Percentiles rank a stretch among this genome's conserved stretches.
Evolutionary conservation across 2,888 invertebrate genomes (phyloP).

Genomic region (Corbicula japonica): DNA sequence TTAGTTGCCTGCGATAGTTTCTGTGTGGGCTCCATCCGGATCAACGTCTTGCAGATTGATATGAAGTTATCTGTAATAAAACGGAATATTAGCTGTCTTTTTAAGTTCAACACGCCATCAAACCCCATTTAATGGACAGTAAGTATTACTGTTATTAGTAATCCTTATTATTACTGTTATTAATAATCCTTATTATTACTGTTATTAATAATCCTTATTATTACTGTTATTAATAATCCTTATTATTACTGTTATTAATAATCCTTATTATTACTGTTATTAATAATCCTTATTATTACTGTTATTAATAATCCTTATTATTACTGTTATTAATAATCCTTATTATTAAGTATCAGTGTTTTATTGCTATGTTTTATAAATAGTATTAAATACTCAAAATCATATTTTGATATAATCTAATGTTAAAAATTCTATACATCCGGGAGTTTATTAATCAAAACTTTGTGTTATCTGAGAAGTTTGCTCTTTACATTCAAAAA

Average conservation of each 20-base stretch:
- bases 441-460: too few relatives aligned
- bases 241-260: neutral
- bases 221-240: neutral
- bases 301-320: neutral
- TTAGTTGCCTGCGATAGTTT: neutral
- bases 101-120: neutral
- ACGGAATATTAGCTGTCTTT: neutral
- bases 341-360: neutral
- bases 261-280: too few relatives aligned
- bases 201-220: neutral
- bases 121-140: neutral
- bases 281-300: neutral
- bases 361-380: neutral
- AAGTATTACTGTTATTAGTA: neutral
- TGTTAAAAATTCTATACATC: neutral
- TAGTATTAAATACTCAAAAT: neutral
- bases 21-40: neutral
- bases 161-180: neutral
- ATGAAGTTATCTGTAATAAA: slow-evolving; percentile 27
- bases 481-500: too few relatives aligned
- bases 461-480: too few relatives aligned
- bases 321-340: neutral
- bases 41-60: slow-evolving; percentile 33
- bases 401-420: neutral
- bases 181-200: too few relatives aligned